Evolutionary conservation across 2,888 invertebrate species (phyloP).

Genomic region (Punctoribates punctum): DNA sequence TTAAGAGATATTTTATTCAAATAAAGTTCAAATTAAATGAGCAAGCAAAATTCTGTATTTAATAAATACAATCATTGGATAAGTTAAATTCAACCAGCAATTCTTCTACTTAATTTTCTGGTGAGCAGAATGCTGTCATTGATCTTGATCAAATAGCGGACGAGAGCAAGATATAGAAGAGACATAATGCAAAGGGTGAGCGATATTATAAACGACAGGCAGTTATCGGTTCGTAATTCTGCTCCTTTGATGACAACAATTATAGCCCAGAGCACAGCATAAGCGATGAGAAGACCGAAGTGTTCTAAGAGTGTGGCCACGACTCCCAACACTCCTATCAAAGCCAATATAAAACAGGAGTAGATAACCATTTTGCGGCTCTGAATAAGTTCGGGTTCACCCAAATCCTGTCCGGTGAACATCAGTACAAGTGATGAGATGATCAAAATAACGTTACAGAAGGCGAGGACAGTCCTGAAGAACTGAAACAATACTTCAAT

Average conservation of each 20-base stretch:
- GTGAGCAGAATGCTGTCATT: neutral
- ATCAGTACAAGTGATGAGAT: slow-evolving; percentile 13
- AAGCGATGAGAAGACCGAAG: neutral
- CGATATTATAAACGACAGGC: slow-evolving; percentile 20
- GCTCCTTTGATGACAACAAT: slow-evolving; percentile 13
- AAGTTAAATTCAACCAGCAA: slow-evolving; percentile 6
- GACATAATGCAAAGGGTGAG: neutral
- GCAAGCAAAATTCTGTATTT: too few species aligned
- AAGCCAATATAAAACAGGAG: neutral
- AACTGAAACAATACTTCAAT: neutral
- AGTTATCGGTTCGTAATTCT: slow-evolving; percentile 17
- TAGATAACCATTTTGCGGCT: neutral
- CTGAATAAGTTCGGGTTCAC: slow-evolving; percentile 11
- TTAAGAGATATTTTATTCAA: too few species aligned
- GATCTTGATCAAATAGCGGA: neutral
- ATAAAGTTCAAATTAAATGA: too few species aligned
- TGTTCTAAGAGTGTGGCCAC: neutral
- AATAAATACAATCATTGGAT: too few species aligned
- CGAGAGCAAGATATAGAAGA: neutral
- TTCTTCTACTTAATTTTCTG: slow-evolving; percentile 20
- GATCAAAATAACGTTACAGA: neutral
- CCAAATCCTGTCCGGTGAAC: slow-evolving; percentile 25
- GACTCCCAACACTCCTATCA: neutral
- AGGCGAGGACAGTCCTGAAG: neutral
- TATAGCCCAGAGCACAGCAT: neutral